Conservation (phyloP, 2,797 vertebrate species). For the Tenualosa thibaudeaui region DNA sequence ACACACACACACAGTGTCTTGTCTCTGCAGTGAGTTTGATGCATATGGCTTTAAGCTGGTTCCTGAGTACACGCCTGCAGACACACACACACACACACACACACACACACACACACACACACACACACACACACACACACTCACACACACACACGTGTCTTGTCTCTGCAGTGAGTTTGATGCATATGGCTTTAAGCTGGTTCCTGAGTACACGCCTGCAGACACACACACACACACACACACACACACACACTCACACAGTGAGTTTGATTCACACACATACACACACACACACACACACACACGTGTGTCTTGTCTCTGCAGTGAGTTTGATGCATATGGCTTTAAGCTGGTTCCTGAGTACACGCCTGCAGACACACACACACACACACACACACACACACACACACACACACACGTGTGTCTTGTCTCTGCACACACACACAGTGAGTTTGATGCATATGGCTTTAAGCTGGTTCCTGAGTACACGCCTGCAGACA, state of each 20-base stretch:
- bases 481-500: slow-evolving; percentile 88
- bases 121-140: background rate
- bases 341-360: slow-evolving; percentile 89
- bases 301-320: slow-evolving; percentile 27
- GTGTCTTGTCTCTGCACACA: slow-evolving; percentile 35
- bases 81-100: slow-evolving; percentile 52
- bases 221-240: slow-evolving; percentile 58
- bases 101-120: slow-evolving; percentile 52
- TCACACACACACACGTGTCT: background rate
- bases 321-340: slow-evolving; percentile 88
- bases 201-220: slow-evolving; percentile 87
- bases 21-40: background rate
- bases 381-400: too few relatives aligned
- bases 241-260: too few relatives aligned
- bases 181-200: slow-evolving; percentile 88
- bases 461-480: slow-evolving; percentile 91
- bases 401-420: background rate
- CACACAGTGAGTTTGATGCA: slow-evolving; percentile 87
- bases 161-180: background rate
- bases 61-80: slow-evolving; percentile 87
- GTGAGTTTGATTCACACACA: too few relatives aligned
- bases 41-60: slow-evolving; percentile 90
- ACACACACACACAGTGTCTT: background rate
- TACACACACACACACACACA: background rate
- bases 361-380: slow-evolving; percentile 88